These are phyloP conservation scores for Phortica variegata DNA, from an alignment of 1,140 invertebrate genomes.

Conservation along the genomic window DNA sequence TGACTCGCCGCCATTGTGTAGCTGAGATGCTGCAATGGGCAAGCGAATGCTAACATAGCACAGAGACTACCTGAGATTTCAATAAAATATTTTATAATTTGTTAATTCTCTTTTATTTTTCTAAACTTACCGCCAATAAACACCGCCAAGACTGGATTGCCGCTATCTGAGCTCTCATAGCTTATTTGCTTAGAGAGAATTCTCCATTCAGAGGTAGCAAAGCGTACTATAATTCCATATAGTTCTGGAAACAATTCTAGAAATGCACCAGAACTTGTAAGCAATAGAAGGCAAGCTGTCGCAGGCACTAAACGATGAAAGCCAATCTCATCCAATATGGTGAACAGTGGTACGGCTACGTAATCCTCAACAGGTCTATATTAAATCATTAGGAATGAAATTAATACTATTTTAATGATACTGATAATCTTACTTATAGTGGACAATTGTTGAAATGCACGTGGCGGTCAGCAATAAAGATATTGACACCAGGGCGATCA, in stretches of 20 bases:
- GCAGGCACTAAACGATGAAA: slow-evolving; percentile 65
- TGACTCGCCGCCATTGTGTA: slow-evolving; percentile 50
- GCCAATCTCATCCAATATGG: slow-evolving; percentile 63
- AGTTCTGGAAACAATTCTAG: slow-evolving; percentile 65
- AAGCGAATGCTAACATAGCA: slow-evolving; percentile 68
- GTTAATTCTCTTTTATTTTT: background rate
- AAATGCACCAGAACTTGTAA: slow-evolving; percentile 63
- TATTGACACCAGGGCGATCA: slow-evolving; percentile 26
- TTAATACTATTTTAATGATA: background rate
- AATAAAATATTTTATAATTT: background rate
- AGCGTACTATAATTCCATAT: slow-evolving; percentile 61
- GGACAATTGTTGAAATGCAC: slow-evolving; percentile 46
- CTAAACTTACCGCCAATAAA: slow-evolving; percentile 62
- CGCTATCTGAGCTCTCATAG: slow-evolving; percentile 65
- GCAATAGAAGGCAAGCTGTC: slow-evolving; percentile 63
- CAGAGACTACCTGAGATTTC: slow-evolving; percentile 63
- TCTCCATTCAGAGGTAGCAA: slow-evolving; percentile 67
- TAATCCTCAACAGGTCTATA: slow-evolving; percentile 43
- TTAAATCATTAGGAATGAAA: background rate
- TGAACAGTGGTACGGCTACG: slow-evolving; percentile 64
- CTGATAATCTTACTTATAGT: slow-evolving; percentile 33
- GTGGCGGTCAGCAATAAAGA: slow-evolving; percentile 40
- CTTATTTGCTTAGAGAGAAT: slow-evolving; percentile 65
- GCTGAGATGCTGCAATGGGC: slow-evolving; percentile 60
- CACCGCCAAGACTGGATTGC: slow-evolving; percentile 67